Percentiles rank a stretch among this genome's conserved stretches.
These are phyloP conservation scores for Penaeus chinensis DNA, from an alignment of 1,140 invertebrate species.

Conservation along the genomic window DNA sequence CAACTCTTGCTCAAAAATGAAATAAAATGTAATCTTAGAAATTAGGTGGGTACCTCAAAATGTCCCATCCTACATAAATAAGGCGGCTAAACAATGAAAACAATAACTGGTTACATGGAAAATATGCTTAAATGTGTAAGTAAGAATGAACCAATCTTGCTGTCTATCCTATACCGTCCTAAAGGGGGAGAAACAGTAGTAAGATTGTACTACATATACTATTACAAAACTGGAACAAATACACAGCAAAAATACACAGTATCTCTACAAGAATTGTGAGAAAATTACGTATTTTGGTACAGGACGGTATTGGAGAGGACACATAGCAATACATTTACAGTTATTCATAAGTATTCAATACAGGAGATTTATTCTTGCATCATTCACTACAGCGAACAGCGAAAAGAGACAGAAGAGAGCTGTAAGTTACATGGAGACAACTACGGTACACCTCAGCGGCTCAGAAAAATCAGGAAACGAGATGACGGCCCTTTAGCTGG, in stretches of 20 bases:
- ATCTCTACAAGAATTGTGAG: conserved; percentile 60
- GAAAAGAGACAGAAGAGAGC: conserved; percentile 63
- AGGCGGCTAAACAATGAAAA: conserved; percentile 59
- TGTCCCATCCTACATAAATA: conserved; percentile 54
- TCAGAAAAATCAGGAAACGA: conserved; percentile 54
- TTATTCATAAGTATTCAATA: conserved; percentile 57
- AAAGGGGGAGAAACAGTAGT: conserved; percentile 55
- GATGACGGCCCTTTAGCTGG: conserved; percentile 43
- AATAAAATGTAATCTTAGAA: conserved; percentile 50
- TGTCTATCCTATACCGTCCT: conserved; percentile 64
- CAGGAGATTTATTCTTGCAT: conserved; percentile 59
- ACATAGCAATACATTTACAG: conserved; percentile 61
- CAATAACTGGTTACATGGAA: conserved; percentile 57
- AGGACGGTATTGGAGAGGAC: conserved; percentile 64
- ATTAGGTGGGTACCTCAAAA: conserved; percentile 43
- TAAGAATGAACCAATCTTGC: conserved; percentile 59
- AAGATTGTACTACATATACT: conserved; percentile 62
- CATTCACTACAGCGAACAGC: conserved; percentile 63
- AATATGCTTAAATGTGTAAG: conserved; percentile 56
- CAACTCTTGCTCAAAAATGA: conserved; percentile 56
- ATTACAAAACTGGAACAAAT: conserved; percentile 64
- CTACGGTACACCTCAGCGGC: conserved; percentile 60
- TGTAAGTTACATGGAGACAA: conserved; percentile 60
- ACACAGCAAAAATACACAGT: conserved; percentile 62
- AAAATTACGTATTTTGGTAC: conserved; percentile 64